A percentile compares a stretch with the other conserved stretches of the same genome.
Conservation (phyloP, 2,888 invertebrate genomes). For the Dyspetes luteomarginatus region DNA sequence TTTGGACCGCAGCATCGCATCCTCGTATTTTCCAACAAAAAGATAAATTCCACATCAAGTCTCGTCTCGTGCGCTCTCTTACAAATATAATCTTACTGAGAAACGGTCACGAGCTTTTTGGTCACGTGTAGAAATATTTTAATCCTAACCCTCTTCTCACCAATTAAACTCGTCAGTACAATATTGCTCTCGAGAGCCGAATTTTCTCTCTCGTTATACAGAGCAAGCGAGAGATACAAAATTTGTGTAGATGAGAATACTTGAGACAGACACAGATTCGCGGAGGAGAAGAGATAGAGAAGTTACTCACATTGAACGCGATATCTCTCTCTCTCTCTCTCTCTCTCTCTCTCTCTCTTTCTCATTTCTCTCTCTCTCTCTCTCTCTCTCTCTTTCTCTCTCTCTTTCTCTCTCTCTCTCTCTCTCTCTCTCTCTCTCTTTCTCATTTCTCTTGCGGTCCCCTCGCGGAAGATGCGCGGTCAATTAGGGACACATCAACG, state of each 20-base stretch:
- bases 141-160: background rate
- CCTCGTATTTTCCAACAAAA: too few species aligned
- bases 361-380: too few species aligned
- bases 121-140: conserved; percentile 23
- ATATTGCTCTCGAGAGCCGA: conserved; percentile 1
- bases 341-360: background rate
- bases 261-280: background rate
- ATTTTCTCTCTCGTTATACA: background rate
- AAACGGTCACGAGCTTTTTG: background rate
- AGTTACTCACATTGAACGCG: background rate
- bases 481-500: conserved; percentile 63
- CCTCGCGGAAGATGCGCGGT: background rate
- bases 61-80: background rate
- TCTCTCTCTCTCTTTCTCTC: background rate
- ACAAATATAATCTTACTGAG: conserved; percentile 5
- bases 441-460: background rate
- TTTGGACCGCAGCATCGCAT: too few species aligned
- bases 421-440: background rate
- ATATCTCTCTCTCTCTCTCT: background rate
- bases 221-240: background rate
- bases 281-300: background rate
- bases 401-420: background rate
- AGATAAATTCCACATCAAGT: too few species aligned
- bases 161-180: conserved; percentile 21
- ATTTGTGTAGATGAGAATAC: too few species aligned